Evolutionary conservation across 2,888 invertebrate species (phyloP).

Genomic region (Pristionchus japonicus): DNA sequence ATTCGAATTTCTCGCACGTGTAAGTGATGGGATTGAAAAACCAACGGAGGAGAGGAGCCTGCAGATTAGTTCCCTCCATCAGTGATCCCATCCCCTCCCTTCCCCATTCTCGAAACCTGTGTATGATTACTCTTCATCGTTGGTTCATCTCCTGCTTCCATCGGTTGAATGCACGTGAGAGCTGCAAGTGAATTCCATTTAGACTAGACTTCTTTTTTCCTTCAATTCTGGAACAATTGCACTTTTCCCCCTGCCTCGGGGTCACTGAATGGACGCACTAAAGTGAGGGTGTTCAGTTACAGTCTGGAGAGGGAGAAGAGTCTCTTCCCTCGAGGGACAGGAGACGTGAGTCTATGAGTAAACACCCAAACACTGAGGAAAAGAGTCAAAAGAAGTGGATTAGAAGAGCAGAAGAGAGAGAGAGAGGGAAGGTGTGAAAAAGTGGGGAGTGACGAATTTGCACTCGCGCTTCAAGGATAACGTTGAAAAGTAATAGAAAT

Average conservation of each 20-base stretch:
- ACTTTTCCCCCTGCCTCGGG: neutral
- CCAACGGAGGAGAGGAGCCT: slow-evolving; percentile 55
- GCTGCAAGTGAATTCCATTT: too few relatives aligned
- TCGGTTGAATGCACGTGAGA: slow-evolving; percentile 50
- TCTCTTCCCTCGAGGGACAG: neutral
- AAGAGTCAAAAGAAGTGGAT: slow-evolving; percentile 15
- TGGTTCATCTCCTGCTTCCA: slow-evolving; percentile 47
- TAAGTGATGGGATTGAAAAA: slow-evolving; percentile 62
- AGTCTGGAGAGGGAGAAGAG: neutral
- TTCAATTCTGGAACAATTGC: neutral
- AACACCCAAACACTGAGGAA: slow-evolving; percentile 8
- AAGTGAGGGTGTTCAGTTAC: slow-evolving; percentile 25
- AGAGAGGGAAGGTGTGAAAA: slow-evolving; percentile 6
- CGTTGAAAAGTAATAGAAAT: neutral
- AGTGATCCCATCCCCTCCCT: too few relatives aligned
- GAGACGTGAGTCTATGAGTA: slow-evolving; percentile 17
- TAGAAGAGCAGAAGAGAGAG: neutral
- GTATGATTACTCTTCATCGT: neutral
- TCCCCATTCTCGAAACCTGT: neutral
- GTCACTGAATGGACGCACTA: neutral
- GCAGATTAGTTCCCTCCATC: neutral
- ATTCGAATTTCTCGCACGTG: slow-evolving; percentile 63
- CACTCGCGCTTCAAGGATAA: neutral
- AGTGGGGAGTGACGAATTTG: neutral
- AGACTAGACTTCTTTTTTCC: too few relatives aligned